Conservation (phyloP, 1,140 invertebrate species). For the Drosophila kurseongensis region DNA sequence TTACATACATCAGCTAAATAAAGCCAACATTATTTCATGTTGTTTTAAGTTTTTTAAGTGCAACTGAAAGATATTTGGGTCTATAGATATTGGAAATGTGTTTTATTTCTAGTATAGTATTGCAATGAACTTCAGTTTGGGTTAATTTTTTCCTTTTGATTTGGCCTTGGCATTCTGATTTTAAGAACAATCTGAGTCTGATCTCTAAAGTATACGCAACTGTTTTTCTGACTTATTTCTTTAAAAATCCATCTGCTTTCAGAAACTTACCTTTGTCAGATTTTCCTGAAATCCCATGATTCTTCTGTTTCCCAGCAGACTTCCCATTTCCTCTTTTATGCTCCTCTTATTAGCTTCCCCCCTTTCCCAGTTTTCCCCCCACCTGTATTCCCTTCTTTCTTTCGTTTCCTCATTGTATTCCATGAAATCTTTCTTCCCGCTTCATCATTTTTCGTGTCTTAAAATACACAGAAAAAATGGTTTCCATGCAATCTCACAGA, state of each 20-base stretch:
- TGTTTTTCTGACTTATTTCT: too few relatives aligned
- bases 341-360: conserved; percentile 16
- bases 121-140: too few relatives aligned
- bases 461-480: conserved; percentile 6
- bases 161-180: too few relatives aligned
- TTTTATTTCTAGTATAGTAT: too few relatives aligned
- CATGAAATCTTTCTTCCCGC: conserved; percentile 10
- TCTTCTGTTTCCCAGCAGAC: not conserved
- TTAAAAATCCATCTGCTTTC: not conserved
- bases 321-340: conserved; percentile 22
- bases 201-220: too few relatives aligned
- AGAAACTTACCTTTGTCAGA: not conserved
- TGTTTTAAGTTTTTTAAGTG: not conserved
- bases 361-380: not conserved
- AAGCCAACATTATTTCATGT: not conserved
- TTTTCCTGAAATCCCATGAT: not conserved
- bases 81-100: not conserved
- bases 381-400: conserved; percentile 10
- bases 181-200: too few relatives aligned
- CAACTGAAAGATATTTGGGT: not conserved
- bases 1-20: not conserved
- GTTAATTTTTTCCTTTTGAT: too few relatives aligned
- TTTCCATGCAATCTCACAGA: too few relatives aligned
- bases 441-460: conserved; percentile 15
- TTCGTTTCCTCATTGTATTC: conserved; percentile 12